Percentiles rank a stretch among this genome's conserved stretches.
Conservation (phyloP, 2,888 invertebrate genomes). For the Eudasyphora cyanicolor region DNA sequence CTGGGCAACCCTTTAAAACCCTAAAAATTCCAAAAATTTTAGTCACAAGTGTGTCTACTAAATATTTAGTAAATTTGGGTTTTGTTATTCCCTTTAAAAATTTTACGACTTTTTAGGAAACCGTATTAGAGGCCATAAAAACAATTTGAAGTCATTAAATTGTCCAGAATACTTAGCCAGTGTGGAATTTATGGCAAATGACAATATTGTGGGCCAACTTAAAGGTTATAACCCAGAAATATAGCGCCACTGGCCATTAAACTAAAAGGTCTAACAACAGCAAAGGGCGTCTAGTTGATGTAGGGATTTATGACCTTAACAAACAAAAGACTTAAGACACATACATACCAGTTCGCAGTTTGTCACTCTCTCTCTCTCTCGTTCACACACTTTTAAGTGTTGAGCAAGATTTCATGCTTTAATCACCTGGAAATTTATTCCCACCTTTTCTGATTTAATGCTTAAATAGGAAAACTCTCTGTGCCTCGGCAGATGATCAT, state of each 20-base stretch:
- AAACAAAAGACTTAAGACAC: constrained; percentile 31
- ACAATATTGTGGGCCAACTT: neutral
- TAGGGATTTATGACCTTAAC: neutral
- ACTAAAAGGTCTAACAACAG: neutral
- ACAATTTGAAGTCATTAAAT: neutral
- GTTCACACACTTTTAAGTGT: neutral
- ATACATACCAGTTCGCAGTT: neutral
- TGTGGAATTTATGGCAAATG: neutral
- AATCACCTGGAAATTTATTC: neutral
- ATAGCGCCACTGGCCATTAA: neutral
- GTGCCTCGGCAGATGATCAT: neutral
- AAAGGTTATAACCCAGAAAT: neutral
- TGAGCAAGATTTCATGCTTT: neutral
- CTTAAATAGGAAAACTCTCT: neutral
- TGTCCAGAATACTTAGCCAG: neutral
- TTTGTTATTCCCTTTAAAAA: neutral
- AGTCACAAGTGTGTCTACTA: neutral
- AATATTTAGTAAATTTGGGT: neutral
- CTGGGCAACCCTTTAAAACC: neutral
- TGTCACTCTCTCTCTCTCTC: neutral
- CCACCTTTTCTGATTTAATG: neutral
- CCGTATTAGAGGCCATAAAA: neutral
- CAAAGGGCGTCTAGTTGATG: neutral
- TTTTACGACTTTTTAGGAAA: neutral
- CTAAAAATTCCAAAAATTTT: neutral